These are phyloP conservation scores for Acrossocheilus wenchowensis DNA, from an alignment of 2,797 vertebrate species.

Conservation along the genomic window DNA sequence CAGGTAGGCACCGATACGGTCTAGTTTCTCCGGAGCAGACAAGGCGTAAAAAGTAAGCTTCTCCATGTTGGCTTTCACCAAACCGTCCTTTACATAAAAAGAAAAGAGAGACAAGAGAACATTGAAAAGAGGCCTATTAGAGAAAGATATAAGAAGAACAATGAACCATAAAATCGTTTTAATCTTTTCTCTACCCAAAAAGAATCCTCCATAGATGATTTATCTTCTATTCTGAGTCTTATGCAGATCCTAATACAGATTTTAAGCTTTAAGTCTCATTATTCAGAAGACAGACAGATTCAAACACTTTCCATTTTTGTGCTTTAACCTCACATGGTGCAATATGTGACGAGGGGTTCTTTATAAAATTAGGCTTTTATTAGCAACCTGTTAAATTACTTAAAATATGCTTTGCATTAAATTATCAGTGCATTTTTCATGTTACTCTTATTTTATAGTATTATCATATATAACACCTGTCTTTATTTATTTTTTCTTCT, in stretches of 20 bases:
- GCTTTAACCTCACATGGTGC: background rate
- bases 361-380: conserved; percentile 1
- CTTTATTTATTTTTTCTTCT: background rate
- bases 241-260: background rate
- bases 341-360: background rate
- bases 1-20: conserved; percentile 84
- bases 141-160: background rate
- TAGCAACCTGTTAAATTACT: background rate
- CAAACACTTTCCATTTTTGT: background rate
- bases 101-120: conserved; percentile 1
- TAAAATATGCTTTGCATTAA: background rate
- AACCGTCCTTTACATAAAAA: conserved; percentile 77
- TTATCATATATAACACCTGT: background rate
- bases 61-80: conserved; percentile 89
- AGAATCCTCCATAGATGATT: background rate
- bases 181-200: background rate
- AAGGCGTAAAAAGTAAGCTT: conserved; percentile 86
- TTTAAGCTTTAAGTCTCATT: background rate
- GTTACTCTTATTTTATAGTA: background rate
- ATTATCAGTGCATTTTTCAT: background rate
- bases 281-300: conserved; percentile 7
- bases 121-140: conserved; percentile 3
- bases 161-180: background rate
- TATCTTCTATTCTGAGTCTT: background rate
- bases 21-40: conserved; percentile 85